Base-by-base conservation (phyloP, 2,797 vertebrate genomes). In the Sarcophilus harrisii region DNA sequence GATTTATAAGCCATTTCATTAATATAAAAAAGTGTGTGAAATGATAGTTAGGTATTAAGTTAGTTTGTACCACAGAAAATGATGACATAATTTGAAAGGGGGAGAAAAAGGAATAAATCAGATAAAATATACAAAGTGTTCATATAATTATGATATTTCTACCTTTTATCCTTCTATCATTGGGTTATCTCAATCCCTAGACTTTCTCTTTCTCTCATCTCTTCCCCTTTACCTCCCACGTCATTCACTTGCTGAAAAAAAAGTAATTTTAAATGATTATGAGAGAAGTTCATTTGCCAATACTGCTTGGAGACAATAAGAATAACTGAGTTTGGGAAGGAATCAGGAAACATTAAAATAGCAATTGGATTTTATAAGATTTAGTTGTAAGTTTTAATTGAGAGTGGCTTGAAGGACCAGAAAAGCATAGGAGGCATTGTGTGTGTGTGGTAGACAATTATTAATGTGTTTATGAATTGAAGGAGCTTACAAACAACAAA, bases 1-100 rank as follows among this genome's bases (percentile, higher is more conserved):
- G 60, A 57, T 97, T 92, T 95, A 81, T 95, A 92, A 59, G 29
- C 93, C 96, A 38, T 95, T 92, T 95, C 49, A 30, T 90, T 87
- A 92, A 95, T 95, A 96, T 55, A 96, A 95, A 45, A 49, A 3
- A 90, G 93, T 95, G 93, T 94, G 93, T 95, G 89, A 94, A 92
- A 96, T 96, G 81, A 96, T 95, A 92, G 90, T 49, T 52, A 92
- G 93, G 91, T 93, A 45, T 93, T 94, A 13, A 94, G 24, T 90
- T 73, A 10, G 94, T 97, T 96, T 94, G 11, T 93, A 92, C 2
- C 10, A 28, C 92, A 93, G 28, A 58, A 59, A 28, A 24, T 38
- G 91, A 95, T 90, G 38, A 81, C n/a, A 81, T 45, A 10, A 27
- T 87, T 87, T 87, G 73, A 6, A 24, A 38, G 38, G 21, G 38